Percentiles rank a stretch among this genome's conserved stretches.
phyloP scores from a whole-genome alignment of 2,113 vertebrate species.

The Anser cygnoides region DNA sequence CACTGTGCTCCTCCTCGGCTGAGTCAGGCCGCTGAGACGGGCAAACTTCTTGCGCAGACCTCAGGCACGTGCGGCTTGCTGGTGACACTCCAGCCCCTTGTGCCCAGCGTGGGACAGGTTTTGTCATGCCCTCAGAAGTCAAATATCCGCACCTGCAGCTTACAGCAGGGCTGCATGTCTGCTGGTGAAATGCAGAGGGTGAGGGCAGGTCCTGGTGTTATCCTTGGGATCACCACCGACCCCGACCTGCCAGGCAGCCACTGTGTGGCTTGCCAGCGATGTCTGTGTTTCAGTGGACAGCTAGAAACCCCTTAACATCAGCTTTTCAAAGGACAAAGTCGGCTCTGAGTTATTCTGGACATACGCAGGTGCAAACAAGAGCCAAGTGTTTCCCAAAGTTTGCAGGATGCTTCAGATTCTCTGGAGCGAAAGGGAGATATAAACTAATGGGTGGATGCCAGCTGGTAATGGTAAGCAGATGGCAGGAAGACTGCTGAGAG shows the following conservation, averaged over 20 bases:
- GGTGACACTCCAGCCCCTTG: background rate
- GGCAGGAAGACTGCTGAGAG: constrained; percentile 40
- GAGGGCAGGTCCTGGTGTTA: background rate
- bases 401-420: constrained; percentile 14
- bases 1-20: background rate
- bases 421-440: background rate
- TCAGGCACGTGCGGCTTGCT: background rate
- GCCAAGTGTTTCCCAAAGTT: background rate
- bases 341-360: background rate
- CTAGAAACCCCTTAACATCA: background rate
- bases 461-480: constrained; percentile 60
- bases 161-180: too few species aligned
- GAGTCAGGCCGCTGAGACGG: accelerated
- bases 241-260: background rate
- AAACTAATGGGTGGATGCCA: constrained; percentile 26
- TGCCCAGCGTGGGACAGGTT: accelerated
- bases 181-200: too few species aligned
- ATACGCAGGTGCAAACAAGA: background rate
- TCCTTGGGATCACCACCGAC: background rate
- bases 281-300: background rate
- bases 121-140: background rate
- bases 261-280: background rate
- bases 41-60: background rate
- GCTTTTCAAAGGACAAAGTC: background rate
- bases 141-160: background rate